Conservation (phyloP, 2,797 vertebrate species). For the Xiphophorus birchmanni region DNA sequence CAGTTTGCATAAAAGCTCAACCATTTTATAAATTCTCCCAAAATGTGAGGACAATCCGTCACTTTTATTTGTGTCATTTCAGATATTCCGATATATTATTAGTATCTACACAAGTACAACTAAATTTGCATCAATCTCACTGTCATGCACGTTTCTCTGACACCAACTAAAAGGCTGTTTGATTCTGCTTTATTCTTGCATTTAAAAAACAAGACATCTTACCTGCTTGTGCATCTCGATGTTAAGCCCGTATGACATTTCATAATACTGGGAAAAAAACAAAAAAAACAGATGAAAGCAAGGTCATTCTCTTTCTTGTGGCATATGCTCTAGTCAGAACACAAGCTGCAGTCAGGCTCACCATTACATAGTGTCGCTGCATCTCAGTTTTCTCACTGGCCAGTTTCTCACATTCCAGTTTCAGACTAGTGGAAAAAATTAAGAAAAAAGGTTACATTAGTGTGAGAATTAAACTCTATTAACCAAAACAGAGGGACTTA, state of each 20-base stretch:
- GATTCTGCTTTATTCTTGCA: constrained; percentile 7
- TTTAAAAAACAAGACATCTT: constrained; percentile 48
- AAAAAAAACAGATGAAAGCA: constrained; percentile 68
- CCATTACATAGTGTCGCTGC: constrained; percentile 98
- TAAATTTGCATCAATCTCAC: not conserved
- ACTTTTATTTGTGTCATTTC: not conserved
- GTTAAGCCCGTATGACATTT: constrained; percentile 97
- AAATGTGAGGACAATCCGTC: not conserved
- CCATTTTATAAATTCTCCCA: not conserved
- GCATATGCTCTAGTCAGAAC: constrained; percentile 12
- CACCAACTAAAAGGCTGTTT: not conserved
- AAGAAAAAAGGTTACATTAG: not conserved
- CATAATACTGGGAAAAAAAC: constrained; percentile 86
- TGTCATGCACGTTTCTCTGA: not conserved
- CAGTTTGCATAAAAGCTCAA: not conserved
- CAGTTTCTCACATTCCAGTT: constrained; percentile 96
- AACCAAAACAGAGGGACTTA: not conserved
- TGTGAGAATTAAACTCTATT: not conserved
- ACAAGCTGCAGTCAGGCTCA: constrained; percentile 76
- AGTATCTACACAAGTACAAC: constrained; percentile 3
- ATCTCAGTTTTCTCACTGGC: constrained; percentile 97
- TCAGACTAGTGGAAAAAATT: constrained; percentile 82
- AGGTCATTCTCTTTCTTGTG: constrained; percentile 41
- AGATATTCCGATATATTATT: not conserved
- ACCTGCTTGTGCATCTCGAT: constrained; percentile 99